A percentile compares a stretch with the other conserved stretches of the same genome.
Conservation (phyloP, 1,140 invertebrate species). For the Hestina assimilis region DNA sequence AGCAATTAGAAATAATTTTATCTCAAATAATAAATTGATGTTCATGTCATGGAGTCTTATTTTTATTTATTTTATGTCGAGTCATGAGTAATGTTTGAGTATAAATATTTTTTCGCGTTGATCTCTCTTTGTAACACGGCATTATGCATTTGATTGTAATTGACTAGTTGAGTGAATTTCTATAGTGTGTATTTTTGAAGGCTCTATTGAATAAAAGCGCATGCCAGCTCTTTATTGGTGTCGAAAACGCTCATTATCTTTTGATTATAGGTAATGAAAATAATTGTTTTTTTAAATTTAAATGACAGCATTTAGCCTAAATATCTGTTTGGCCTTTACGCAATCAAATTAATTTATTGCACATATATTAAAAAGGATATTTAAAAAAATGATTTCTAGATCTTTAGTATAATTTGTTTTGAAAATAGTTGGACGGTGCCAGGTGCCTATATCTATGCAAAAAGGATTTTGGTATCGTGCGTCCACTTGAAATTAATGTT, state of each 20-base stretch:
- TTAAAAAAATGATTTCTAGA: not conserved
- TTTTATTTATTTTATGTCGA: slow-evolving; percentile 25
- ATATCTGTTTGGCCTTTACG: no score
- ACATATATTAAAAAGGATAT: not conserved
- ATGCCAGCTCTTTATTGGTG: not conserved
- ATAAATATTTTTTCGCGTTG: slow-evolving; percentile 17
- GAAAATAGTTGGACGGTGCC: not conserved
- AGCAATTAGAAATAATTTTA: slow-evolving; percentile 27
- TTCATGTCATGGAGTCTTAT: slow-evolving; percentile 22
- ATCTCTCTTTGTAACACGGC: slow-evolving; percentile 7
- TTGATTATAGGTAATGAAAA: no score
- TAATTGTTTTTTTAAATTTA: no score
- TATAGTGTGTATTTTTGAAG: slow-evolving; percentile 18
- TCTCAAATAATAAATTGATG: slow-evolving; percentile 16
- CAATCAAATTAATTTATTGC: no score
- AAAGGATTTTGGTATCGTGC: not conserved
- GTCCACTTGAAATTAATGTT: slow-evolving; percentile 12
- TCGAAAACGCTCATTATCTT: slow-evolving; percentile 5
- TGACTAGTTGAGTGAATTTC: slow-evolving; percentile 29
- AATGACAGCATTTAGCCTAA: no score
- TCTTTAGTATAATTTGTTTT: not conserved
- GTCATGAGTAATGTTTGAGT: slow-evolving; percentile 26
- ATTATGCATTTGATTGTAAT: slow-evolving; percentile 28
- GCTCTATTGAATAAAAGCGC: not conserved
- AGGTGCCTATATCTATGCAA: not conserved